A percentile compares a stretch with the other conserved stretches of the same genome.
Conservation (phyloP, 1,140 invertebrate genomes). For the Asbolus verrucosus region DNA sequence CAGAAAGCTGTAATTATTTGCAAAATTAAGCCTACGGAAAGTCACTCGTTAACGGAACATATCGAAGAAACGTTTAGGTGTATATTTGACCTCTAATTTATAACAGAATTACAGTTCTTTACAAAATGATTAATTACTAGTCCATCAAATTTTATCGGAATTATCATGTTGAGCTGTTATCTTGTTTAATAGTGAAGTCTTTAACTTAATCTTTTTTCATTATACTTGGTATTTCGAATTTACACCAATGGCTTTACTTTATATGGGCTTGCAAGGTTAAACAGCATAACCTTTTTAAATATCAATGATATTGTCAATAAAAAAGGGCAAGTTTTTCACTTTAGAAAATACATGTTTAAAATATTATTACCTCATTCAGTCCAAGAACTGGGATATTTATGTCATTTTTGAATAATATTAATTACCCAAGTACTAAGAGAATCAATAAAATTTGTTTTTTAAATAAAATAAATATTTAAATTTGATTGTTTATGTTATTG, state of each 20-base stretch:
- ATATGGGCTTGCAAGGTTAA: background rate
- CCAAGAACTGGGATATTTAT: too few relatives aligned
- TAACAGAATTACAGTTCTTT: background rate
- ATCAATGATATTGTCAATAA: background rate
- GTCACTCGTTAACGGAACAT: slow-evolving; percentile 3
- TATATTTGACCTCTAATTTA: slow-evolving; percentile 7
- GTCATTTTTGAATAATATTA: too few relatives aligned
- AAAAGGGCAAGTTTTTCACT: background rate
- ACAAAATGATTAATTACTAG: slow-evolving; percentile 1
- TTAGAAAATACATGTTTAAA: too few relatives aligned
- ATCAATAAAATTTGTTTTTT: too few relatives aligned
- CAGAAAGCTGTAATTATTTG: too few relatives aligned
- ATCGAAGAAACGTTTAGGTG: too few relatives aligned
- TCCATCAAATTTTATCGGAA: slow-evolving; percentile 11
- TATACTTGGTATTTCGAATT: slow-evolving; percentile 27
- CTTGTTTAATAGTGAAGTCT: slow-evolving; percentile 9
- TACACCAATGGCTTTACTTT: too few relatives aligned
- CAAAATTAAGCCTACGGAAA: too few relatives aligned
- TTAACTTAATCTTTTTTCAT: too few relatives aligned
- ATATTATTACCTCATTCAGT: too few relatives aligned
- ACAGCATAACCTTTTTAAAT: background rate
- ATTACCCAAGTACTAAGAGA: too few relatives aligned
- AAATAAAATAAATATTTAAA: slow-evolving; percentile 8
- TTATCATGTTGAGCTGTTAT: background rate
- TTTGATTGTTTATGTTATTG: background rate